Base-by-base conservation (phyloP, 2,888 invertebrate genomes). In the Lasius fuliginosus region DNA sequence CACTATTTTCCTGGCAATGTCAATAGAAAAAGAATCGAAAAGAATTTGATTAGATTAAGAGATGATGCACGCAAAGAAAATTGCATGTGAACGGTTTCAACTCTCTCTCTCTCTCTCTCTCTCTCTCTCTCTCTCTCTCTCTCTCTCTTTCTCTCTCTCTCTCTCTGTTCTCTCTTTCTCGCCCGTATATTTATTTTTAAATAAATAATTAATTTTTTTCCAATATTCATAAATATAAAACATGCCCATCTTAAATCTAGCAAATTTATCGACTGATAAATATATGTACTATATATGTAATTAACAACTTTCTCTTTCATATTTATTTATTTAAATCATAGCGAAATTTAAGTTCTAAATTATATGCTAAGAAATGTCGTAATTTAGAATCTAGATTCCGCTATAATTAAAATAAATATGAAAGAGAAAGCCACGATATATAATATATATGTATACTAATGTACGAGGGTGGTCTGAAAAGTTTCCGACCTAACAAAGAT, bases 201-300 rank as follows among this genome's bases (percentile, higher is more conserved):
- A 58, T 27, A 18, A 56, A 56, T 58, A 27, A 36, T 58, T 27
- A 56, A 53, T 71, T 73, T 36, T 4, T 18, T 49, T 6, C 5
- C 5, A 60, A 6, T 30, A 30, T 30, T 60, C 6, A 71, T 53
- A 36, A 18, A 27, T 40, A 11, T 18, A 11, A 36, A 23, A 2
- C 36, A 36, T 12, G 2, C 2, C 11, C 4, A 40, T 40, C 3
- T 58, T 42, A 42, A 71, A 71, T 71, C 11, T 15, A 27, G 5
- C 12, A 30, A 3, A 42, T n/a, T 40, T 27, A n/a, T 65, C 68
- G 64, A 82, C 64, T 88, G 77, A 76, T 65, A 71, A 81, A 69
- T 69, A 77, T 83, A 36, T 75, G 1, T 30, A 30, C 9, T 30
- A n/a, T 15, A 15, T 75, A 23, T 53, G 42, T 69, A 71, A 69